Evolutionary conservation across 2,888 invertebrate species (phyloP).

Genomic region (Mesorhabditis spiculigera): DNA sequence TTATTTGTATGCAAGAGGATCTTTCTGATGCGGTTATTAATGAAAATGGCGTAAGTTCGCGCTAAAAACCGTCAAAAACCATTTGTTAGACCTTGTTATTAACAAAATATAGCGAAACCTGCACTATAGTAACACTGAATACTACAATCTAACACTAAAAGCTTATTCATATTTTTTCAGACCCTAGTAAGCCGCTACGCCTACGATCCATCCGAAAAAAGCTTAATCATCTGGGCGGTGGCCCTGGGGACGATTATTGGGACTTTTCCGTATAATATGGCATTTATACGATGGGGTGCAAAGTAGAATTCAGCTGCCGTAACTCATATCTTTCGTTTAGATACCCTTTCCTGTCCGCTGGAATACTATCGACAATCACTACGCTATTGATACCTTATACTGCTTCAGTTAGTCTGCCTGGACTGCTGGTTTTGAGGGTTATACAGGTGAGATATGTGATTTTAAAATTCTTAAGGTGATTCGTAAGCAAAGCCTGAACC

Average conservation of each 20-base stretch:
- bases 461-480: too few species aligned
- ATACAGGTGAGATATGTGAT: constrained; percentile 22
- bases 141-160: too few species aligned
- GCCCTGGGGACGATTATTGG: constrained; percentile 45
- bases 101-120: too few species aligned
- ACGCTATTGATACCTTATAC: constrained; percentile 32
- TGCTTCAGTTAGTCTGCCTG: constrained; percentile 23
- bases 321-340: constrained; percentile 10
- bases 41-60: neutral
- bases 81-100: too few species aligned
- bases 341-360: constrained; percentile 39
- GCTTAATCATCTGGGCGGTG: constrained; percentile 43
- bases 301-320: constrained; percentile 12
- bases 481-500: neutral
- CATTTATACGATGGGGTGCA: constrained; percentile 43
- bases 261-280: constrained; percentile 44
- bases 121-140: too few species aligned
- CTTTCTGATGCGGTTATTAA: neutral
- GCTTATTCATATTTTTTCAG: too few species aligned
- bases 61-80: neutral
- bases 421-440: constrained; percentile 29
- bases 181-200: constrained; percentile 33
- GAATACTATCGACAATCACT: constrained; percentile 28
- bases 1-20: constrained; percentile 1
- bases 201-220: constrained; percentile 38